Evolutionary conservation across 2,113 vertebrate species (phyloP).

Genomic region (Tenrec ecaudatus): DNA sequence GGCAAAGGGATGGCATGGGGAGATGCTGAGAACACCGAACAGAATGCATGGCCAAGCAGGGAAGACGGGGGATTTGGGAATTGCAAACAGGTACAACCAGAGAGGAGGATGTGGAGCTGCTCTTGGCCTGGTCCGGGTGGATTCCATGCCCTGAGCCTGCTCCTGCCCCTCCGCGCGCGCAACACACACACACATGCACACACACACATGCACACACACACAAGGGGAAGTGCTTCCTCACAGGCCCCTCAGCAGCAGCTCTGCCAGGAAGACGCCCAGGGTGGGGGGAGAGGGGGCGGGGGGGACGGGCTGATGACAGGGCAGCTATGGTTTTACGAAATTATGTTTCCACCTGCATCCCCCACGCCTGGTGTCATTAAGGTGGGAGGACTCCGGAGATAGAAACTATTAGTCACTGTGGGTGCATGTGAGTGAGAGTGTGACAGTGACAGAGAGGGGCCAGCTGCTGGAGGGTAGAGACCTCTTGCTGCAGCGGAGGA

Average conservation of each 20-base stretch:
- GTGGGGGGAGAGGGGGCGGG: too few species aligned
- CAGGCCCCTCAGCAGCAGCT: background rate
- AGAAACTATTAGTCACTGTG: constrained; percentile 24
- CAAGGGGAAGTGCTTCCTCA: background rate
- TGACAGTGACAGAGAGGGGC: background rate
- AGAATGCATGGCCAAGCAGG: background rate
- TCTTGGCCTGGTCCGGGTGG: background rate
- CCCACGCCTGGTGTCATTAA: background rate
- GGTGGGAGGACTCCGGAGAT: constrained; percentile 28
- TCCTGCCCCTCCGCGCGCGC: too few species aligned
- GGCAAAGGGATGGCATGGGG: background rate
- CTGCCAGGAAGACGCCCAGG: background rate
- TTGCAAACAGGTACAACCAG: background rate
- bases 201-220: too few species aligned
- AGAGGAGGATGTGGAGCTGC: background rate
- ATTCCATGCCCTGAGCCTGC: background rate
- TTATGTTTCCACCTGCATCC: background rate
- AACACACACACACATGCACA: background rate
- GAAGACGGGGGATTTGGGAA: background rate
- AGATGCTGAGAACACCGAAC: background rate
- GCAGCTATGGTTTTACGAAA: background rate
- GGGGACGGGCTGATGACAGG: background rate
- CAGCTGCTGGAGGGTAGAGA: background rate
- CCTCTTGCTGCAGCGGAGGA: background rate
- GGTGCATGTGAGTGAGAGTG: background rate